Percentiles rank a stretch among this genome's conserved stretches.
Conservation (phyloP, 2,888 invertebrate genomes). For the Hemaris fuciformis region DNA sequence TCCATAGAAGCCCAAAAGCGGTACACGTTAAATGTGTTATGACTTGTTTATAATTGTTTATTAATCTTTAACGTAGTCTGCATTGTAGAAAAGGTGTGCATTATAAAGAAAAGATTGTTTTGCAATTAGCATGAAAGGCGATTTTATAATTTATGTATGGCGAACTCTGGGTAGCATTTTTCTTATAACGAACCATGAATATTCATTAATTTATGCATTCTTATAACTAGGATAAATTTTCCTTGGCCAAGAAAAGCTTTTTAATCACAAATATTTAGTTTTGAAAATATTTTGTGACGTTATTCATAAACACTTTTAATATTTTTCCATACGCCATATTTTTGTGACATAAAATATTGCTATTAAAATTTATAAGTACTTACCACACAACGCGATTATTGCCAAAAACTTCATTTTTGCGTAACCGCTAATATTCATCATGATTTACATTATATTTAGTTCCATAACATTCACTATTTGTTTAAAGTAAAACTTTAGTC, state of each 20-base stretch:
- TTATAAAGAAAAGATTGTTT: neutral
- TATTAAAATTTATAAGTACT: conserved; percentile 34
- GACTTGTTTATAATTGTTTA: too few relatives aligned
- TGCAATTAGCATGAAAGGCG: neutral
- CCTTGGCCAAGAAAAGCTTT: too few relatives aligned
- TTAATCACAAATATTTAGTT: too few relatives aligned
- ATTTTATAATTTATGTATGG: neutral
- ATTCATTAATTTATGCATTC: neutral
- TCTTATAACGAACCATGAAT: neutral
- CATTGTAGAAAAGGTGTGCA: neutral
- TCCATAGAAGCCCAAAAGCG: too few relatives aligned
- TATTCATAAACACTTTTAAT: too few relatives aligned
- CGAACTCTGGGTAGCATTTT: neutral
- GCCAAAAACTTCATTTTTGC: conserved; percentile 67
- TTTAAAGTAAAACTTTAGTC: conserved; percentile 38
- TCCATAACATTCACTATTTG: conserved; percentile 21
- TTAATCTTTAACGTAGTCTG: neutral
- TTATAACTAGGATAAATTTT: neutral
- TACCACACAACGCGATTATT: conserved; percentile 67
- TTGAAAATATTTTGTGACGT: too few relatives aligned
- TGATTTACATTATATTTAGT: conserved; percentile 22
- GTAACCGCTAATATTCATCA: conserved; percentile 41
- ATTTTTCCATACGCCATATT: too few relatives aligned
- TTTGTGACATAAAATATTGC: neutral
- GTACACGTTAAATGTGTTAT: too few relatives aligned